Evolutionary conservation across 2,113 vertebrate species (phyloP), one percentile per base, ranked within the genome.

Genomic region (Aythya baeri): DNA sequence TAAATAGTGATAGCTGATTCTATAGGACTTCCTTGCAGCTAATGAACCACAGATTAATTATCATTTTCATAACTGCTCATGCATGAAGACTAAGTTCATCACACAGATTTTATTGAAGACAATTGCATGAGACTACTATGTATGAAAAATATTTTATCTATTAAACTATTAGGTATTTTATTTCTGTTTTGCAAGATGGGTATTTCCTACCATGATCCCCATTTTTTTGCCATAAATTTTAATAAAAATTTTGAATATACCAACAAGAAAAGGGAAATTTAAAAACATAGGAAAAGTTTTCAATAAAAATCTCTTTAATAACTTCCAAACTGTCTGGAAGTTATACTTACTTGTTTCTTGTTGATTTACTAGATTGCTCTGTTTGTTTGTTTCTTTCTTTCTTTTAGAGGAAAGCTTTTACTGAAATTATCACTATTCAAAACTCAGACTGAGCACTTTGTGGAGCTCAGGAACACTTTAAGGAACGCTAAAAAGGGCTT

Each of bases 11-110:
- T 71, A 76, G n/a, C 52, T 96, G 75, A 63, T 27, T 73, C 32
- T 77, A 21, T 79, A 95, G 91, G 16, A 58, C 63, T 94, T 97
- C 63, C 65, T 88, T 93, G 23, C 74, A 71, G 91, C 26, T 79
- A 91, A 92, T 92, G 74, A 82, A 57, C n/a, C 65, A 77, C 46
- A 86, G 34, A 57, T 3, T 88, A 73, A 95, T 94, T 92, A 36
- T 10, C 6, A 67, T 41, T 50, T 22, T 50, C 49, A 13, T 52
- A 95, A 32, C 59, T 72, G 50, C 31, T 41, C 34, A 89, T 29
- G 76, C 15, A 5, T 21, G 72, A 94, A 93, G 25, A 12, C 32
- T 38, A 57, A 70, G n/a, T 61, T 44, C 25, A 91, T 72, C 54
- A 80, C 36, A 71, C n/a, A 55, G 43, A 87, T 5, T 81, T 93